Evolutionary conservation across 2,797 vertebrate genomes (phyloP), one percentile per base, ranked within the genome.

Genomic region (Rhinogobio ventralis): DNA sequence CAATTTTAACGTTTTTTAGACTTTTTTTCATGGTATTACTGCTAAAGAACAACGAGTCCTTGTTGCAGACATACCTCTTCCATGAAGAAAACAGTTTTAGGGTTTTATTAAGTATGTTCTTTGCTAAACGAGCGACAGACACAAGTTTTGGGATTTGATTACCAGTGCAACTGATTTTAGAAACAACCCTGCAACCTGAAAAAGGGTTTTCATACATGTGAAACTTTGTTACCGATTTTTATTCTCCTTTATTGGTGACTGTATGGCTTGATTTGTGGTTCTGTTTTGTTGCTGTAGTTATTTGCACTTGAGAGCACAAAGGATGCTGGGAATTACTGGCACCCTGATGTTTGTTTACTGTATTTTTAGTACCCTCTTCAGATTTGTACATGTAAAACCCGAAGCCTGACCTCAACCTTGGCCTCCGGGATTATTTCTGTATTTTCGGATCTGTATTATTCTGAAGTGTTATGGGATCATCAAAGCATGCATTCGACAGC

Each of bases 241-340:
- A 15, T 78, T 46, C 33, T 46, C 23, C 79, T 33, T 33, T 66
- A 30, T 60, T 42, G 17, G 28, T 69, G n/a, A 33, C 5, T 75
- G 3, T 36, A 60, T 13, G 42, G 30, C 33, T 79, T 39, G 51
- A 62, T 28, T n/a, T 64, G 55, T 64, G 45, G 30, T 66, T 74
- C 9, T 72, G 68, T 36, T 82, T 64, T 74, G 66, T 74, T 51
- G 23, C 33, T 77, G 73, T 77, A 13, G 68, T 73, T 33, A 28
- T 79, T 88, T 87, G 85, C 86, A 89, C 84, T 85, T 79, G 20
- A 71, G 42, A 84, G 75, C 83, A 80, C 72, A 84, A 36, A 75
- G 55, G 51, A 81, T 79, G 14, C 36, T 86, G 76, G 74, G 46
- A 67, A 36, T 69, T 49, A 19, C 53, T 19, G 2, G 33, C 80